Percentiles rank a stretch among this genome's conserved stretches.
phyloP scores from a whole-genome alignment of 2,888 invertebrate species.

The Trilocha varians region DNA sequence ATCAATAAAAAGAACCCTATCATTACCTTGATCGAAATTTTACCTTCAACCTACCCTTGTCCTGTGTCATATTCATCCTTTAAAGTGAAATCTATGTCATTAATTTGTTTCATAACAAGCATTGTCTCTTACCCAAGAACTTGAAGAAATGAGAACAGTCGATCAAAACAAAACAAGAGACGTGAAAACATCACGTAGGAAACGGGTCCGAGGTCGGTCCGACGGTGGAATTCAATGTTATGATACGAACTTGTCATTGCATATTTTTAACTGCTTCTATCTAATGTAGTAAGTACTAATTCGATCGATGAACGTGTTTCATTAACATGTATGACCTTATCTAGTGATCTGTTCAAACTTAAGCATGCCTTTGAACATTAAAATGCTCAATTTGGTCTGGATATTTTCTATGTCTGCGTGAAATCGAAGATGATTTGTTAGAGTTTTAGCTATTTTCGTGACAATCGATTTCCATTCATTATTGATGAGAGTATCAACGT shows the following conservation, averaged over 20 bases:
- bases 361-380: not conserved
- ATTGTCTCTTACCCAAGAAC: not conserved
- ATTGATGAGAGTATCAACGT: too few species aligned
- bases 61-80: not conserved
- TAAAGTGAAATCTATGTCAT: conserved; percentile 3
- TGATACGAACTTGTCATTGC: not conserved
- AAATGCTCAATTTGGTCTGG: too few species aligned
- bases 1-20: conserved; percentile 3
- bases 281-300: too few species aligned
- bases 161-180: not conserved
- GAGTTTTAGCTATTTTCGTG: too few species aligned
- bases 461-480: too few species aligned
- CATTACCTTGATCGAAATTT: conserved; percentile 1
- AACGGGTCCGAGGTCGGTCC: not conserved
- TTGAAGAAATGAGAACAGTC: not conserved
- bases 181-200: not conserved
- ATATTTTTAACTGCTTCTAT: not conserved
- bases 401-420: too few species aligned
- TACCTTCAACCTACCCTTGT: not conserved
- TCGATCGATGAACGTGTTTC: not conserved
- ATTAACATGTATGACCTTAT: not conserved
- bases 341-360: not conserved
- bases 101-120: not conserved
- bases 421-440: too few species aligned
- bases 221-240: not conserved